Evolutionary conservation across 2,888 invertebrate species (phyloP), one percentile per base, ranked within the genome.

Genomic region (Eustalomyia histrio): DNA sequence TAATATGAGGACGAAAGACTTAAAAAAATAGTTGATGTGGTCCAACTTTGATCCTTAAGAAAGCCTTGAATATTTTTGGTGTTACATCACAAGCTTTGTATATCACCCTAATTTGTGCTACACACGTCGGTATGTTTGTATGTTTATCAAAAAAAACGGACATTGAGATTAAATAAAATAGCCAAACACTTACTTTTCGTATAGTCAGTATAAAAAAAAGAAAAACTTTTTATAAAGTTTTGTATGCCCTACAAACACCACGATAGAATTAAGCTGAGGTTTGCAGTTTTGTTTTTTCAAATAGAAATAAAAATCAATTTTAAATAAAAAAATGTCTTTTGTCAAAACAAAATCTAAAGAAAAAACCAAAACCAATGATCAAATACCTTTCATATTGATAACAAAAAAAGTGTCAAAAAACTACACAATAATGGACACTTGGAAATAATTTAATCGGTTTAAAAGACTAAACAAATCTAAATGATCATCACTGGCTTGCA

Each of bases 101-200:
- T n/a, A 47, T 0, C n/a, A 3, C 43, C 43, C n/a, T 47, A 47
- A 14, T 47, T 39, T 47, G n/a, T 12, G n/a, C 1, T 47, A 47
- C 4, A 47, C 6, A 47, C n/a, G n/a, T 47, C 43, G n/a, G n/a
- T 47, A n/a, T 47, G 43, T 47, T n/a, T 9, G 24, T 6, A 29
- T 14, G 24, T 6, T n/a, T 14, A 47, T 39, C 12, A 50, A 43
- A 58, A 67, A 43, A 52, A 16, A n/a, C n/a, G n/a, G 35, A 29
- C 16, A 58, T 65, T 65, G 43, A 71, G 29, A 65, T 72, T 65
- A 65, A 60, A 72, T 65, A 72, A 65, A 72, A 64, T 71, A 52
- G 52, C 50, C 76, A 58, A 71, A 78, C 58, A 72, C 63, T 76
- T 76, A 47, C 33, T 72, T 71, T 72, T 60, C 43, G 60, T 71